A percentile compares a stretch with the other conserved stretches of the same genome.
phyloP scores from a whole-genome alignment of 2,888 invertebrate genomes.

The Dryadula phaetusa region DNA sequence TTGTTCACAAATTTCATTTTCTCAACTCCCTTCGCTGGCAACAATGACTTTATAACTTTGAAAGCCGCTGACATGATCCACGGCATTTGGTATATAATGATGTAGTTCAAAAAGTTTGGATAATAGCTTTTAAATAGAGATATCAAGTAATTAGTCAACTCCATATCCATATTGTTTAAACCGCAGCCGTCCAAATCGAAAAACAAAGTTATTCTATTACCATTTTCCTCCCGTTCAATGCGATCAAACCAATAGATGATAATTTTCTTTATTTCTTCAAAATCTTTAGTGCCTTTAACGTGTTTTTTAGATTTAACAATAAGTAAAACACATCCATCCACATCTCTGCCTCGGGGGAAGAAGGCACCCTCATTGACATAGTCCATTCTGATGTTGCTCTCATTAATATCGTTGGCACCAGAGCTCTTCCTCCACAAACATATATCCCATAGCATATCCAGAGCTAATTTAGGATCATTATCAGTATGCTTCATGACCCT shows the following conservation, averaged over 20 bases:
- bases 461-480: slow-evolving; percentile 84
- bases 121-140: slow-evolving; percentile 94
- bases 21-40: slow-evolving; percentile 95
- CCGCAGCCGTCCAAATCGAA: slow-evolving; percentile 97
- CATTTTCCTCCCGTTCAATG: slow-evolving; percentile 89
- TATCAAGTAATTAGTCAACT: slow-evolving; percentile 94
- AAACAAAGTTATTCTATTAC: slow-evolving; percentile 91
- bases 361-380: slow-evolving; percentile 89
- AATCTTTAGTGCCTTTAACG: slow-evolving; percentile 89
- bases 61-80: slow-evolving; percentile 97
- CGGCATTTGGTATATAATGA: slow-evolving; percentile 96
- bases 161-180: slow-evolving; percentile 95
- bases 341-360: slow-evolving; percentile 91
- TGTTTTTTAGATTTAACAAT: slow-evolving; percentile 93
- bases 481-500: slow-evolving; percentile 89
- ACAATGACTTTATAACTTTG: slow-evolving; percentile 93
- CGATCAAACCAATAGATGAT: slow-evolving; percentile 95
- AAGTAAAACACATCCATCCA: slow-evolving; percentile 90
- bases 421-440: slow-evolving; percentile 91
- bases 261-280: slow-evolving; percentile 90
- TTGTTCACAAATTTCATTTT: slow-evolving; percentile 93
- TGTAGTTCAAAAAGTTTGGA: slow-evolving; percentile 94
- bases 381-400: slow-evolving; percentile 86
- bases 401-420: slow-evolving; percentile 88
- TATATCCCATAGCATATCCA: slow-evolving; percentile 90